Base-by-base conservation (phyloP, 1,140 invertebrate species). In the Drosophila watanabei region DNA sequence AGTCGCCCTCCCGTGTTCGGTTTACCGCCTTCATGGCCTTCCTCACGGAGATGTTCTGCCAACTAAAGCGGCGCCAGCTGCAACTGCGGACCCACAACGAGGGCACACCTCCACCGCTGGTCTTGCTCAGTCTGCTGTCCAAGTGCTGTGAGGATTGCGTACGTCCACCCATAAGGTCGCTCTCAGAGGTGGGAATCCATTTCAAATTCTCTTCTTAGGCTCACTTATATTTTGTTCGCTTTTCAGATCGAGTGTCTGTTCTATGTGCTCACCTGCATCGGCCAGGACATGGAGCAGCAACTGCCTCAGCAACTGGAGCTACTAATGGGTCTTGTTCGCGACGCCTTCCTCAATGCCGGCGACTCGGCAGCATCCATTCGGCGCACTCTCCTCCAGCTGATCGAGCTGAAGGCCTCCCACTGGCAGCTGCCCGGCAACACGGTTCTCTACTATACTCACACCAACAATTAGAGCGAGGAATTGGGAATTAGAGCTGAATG, bases 361-460 rank as follows among this genome's bases (percentile, higher is more conserved):
- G 95, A 95, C 24, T 95, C 94, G 33, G 94, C 95, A 18, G 94
- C 96, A 9, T 94, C 95, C 46, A 95, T 97, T 43, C 95, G 96
- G 69, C 97, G 97, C 87, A 98, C 97, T 1, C 94, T 98, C 16
- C 94, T 98, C 63, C 97, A 98, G 93, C 94, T 98, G 30, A 98
- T 98, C 64, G 98, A 98, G 91, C 94, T 98, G 51, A 96, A 97
- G 90, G 97, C 97, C 2, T 97, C 97, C 0, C 95, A 96, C 86
- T 98, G 98, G 98, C 96, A 98, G 92, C 94, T 98, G 49, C 96
- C 97, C 20, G 97, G 97, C 30, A 96, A 97, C 8, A 97, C 97
- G 4, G 96, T 98, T 37, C 95, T 97, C 54, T 98, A 98, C 93
- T 98, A 98, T 93, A 98, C 98, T 93, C 97, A 97, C 51, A 95